These are phyloP conservation scores for Lytechinus variegatus DNA, from an alignment of 35 echinoderm and acorn worm genomes.

Conservation along the genomic window DNA sequence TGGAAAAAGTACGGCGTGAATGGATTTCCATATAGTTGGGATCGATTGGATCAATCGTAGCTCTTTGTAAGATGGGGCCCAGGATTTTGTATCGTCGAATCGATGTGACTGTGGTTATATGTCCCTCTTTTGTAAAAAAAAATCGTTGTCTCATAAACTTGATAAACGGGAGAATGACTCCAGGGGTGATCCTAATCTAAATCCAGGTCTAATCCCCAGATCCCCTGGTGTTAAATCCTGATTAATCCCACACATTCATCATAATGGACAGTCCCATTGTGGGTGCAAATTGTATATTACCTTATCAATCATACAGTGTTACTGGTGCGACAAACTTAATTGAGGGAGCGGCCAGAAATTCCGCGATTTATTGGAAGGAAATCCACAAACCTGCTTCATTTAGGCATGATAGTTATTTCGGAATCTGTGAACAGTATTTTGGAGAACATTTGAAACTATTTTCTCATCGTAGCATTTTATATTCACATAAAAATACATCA, in stretches of 20 bases:
- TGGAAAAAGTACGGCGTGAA: too few relatives aligned
- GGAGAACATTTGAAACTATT: too few relatives aligned
- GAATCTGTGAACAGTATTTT: too few relatives aligned
- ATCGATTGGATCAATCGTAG: too few relatives aligned
- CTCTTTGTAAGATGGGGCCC: too few relatives aligned
- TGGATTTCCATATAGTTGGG: too few relatives aligned
- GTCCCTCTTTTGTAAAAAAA: too few relatives aligned
- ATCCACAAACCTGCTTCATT: neutral
- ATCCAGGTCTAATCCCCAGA: neutral
- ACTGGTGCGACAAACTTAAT: neutral
- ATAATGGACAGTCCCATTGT: neutral
- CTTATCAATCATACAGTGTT: neutral
- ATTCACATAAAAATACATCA: too few relatives aligned
- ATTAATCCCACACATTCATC: neutral
- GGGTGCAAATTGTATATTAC: neutral
- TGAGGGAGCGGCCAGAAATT: neutral
- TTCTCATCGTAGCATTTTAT: too few relatives aligned
- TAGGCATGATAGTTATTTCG: too few relatives aligned
- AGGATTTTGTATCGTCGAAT: too few relatives aligned
- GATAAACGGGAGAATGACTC: neutral
- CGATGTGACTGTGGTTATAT: too few relatives aligned
- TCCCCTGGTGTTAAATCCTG: conserved; percentile 5
- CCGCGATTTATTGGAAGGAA: neutral
- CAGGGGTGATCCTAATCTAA: neutral
- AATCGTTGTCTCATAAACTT: neutral